A percentile compares a stretch with the other conserved stretches of the same genome.
These are phyloP conservation scores for Peromyscus californicus DNA, from an alignment of 2,113 vertebrate genomes.

Conservation along the genomic window DNA sequence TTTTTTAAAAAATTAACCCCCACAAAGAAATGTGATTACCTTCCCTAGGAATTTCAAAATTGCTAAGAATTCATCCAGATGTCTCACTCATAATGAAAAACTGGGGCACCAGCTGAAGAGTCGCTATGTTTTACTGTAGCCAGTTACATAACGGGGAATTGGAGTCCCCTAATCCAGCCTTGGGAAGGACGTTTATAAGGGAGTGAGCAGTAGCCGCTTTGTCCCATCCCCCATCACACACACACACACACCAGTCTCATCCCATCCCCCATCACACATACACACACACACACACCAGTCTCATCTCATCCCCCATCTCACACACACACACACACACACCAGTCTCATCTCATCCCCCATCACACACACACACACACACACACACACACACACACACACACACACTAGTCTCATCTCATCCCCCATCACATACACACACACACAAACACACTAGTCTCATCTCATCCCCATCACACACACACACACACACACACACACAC, in stretches of 20 bases:
- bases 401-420: not conserved
- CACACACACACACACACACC: too few species aligned
- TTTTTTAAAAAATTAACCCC: not conserved
- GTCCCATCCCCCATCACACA: too few species aligned
- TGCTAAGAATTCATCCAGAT: not conserved
- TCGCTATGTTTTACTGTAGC: not conserved
- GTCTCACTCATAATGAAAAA: not conserved
- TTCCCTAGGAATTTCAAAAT: slow-evolving; percentile 28
- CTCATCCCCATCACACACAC: too few species aligned
- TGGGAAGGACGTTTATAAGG: not conserved
- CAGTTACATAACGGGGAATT: not conserved
- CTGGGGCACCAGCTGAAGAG: not conserved
- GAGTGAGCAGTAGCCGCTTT: not conserved
- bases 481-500: too few species aligned
- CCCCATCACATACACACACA: not conserved
- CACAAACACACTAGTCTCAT: too few species aligned
- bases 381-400: too few species aligned
- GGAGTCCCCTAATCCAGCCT: not conserved
- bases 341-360: too few species aligned
- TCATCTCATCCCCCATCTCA: not conserved
- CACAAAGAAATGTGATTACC: not conserved
- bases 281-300: too few species aligned
- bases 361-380: too few species aligned
- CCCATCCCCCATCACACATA: too few species aligned
- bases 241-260: too few species aligned